Conservation (phyloP, 1,140 invertebrate species). For the Achatina immaculata region DNA sequence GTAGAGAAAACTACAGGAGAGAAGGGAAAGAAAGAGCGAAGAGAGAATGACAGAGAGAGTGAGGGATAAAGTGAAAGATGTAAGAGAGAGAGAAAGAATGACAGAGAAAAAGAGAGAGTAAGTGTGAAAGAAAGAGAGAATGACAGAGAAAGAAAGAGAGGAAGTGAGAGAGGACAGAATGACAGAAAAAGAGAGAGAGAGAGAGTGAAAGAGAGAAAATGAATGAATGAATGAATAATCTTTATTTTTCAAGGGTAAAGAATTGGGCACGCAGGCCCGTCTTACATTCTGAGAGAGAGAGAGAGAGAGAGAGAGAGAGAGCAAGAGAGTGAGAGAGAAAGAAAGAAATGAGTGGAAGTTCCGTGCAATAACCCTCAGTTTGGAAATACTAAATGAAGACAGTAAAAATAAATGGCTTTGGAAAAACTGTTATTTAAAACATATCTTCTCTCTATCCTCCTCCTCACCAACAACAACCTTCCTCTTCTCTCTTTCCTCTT, state of each 20-base stretch:
- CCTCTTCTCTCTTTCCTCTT: too few species aligned
- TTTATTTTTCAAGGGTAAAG: too few species aligned
- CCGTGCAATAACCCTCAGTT: background rate
- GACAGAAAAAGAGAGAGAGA: constrained; percentile 31
- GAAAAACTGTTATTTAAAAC: too few species aligned
- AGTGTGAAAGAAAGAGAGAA: constrained; percentile 12
- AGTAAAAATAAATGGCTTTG: too few species aligned
- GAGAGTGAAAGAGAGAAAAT: constrained; percentile 12
- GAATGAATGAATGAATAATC: too few species aligned
- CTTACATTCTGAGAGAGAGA: background rate
- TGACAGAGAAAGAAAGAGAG: background rate
- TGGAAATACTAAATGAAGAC: too few species aligned
- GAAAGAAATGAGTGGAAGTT: background rate
- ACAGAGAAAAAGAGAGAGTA: constrained; percentile 23
- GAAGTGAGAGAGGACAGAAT: too few species aligned
- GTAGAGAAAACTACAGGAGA: background rate
- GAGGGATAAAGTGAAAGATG: background rate
- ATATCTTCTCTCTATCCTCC: too few species aligned
- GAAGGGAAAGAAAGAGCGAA: background rate
- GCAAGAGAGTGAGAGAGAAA: constrained; percentile 28
- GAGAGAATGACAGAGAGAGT: too few species aligned
- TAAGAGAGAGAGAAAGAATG: constrained; percentile 14
- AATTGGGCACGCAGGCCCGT: too few species aligned
- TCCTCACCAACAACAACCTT: too few species aligned
- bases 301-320: constrained; percentile 32